Evolutionary conservation across 2,888 invertebrate genomes (phyloP), one percentile per base, ranked within the genome.

Genomic region (Sisyra nigra): DNA sequence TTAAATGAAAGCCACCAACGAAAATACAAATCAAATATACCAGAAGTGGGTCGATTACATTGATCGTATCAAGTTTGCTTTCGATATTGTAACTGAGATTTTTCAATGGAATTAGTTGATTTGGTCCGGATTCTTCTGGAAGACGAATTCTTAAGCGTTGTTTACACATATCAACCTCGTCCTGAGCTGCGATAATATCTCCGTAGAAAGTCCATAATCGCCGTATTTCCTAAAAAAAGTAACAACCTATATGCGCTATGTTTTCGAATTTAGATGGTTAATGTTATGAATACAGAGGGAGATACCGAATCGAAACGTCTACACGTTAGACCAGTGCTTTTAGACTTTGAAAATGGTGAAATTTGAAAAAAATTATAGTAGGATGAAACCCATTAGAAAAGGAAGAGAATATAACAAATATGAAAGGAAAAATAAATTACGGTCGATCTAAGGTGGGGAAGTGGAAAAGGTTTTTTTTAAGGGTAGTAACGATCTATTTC

Each of bases 81-180:
- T 54, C 55, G 31, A 57, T 46, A 35, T 55, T 53, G 34, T 58
- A 56, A 13, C 55, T 57, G 10, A 65, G 52, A 42, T 58, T 55
- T 50, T 61, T 59, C 35, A 61, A 48, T 14, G 52, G 48, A 38
- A 44, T 34, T 18, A 19, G 7, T 37, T 34, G 19, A 4, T 2
- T 37, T 41, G 19, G 51, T 30, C 48, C 48, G 10, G 58, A 57
- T 46, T 69, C 70, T 48, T 66, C 67, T 2, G 58, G 55, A 10
- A 54, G 51, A 0, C 64, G 53, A 7, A 74, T 52, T 40, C 71
- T 57, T 42, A 76, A 55, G 42, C 80, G 62, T 48, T 72, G 68
- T 53, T 75, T 78, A 32, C 78, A 78, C 74, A 83, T 81, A 52
- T 72, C 69, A 36, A 84, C 55, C 59, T 85, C 84, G 59, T 85